Conservation (phyloP, 2,113 vertebrate genomes). For the Romanogobio albipinnatus region DNA sequence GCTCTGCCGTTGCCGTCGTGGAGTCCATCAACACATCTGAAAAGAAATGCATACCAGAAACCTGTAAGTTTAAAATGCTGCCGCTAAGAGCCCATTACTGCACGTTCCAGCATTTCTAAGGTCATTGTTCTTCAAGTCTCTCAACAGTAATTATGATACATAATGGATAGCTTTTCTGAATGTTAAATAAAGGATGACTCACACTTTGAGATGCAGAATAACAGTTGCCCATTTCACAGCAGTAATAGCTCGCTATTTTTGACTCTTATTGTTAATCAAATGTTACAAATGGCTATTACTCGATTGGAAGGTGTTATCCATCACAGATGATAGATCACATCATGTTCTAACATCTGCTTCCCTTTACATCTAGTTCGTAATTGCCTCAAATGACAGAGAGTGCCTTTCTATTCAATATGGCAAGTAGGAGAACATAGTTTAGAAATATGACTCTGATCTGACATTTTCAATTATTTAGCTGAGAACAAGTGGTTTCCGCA, state of each 20-base stretch:
- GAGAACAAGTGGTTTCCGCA: conserved; percentile 40
- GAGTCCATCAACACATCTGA: conserved; percentile 96
- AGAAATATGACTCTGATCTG: conserved; percentile 42
- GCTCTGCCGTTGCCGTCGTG: conserved; percentile 92
- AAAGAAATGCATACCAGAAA: conserved; percentile 51
- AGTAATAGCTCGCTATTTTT: conserved; percentile 41
- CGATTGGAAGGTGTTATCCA: conserved; percentile 50
- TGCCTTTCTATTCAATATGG: conserved; percentile 15
- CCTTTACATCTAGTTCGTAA: conserved; percentile 19
- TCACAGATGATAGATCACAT: conserved; percentile 43
- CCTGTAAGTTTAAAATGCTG: conserved; percentile 30
- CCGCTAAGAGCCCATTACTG: conserved; percentile 37
- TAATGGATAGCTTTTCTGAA: conserved; percentile 53
- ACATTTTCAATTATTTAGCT: conserved; percentile 64
- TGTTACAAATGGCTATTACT: conserved; percentile 44
- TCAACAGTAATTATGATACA: conserved; percentile 57
- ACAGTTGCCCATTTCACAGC: conserved; percentile 51
- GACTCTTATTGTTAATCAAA: conserved; percentile 53
- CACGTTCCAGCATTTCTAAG: conserved; percentile 45
- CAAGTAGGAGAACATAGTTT: conserved; percentile 48
- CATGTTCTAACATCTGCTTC: conserved; percentile 46
- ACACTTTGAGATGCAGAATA: conserved; percentile 43
- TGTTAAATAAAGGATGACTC: conserved; percentile 56
- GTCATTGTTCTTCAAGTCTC: conserved; percentile 52
- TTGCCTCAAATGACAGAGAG: background rate